Percentiles rank a stretch among this genome's conserved stretches.
Evolutionary conservation across 2,888 invertebrate genomes (phyloP).

Genomic region (Bugula neritina): DNA sequence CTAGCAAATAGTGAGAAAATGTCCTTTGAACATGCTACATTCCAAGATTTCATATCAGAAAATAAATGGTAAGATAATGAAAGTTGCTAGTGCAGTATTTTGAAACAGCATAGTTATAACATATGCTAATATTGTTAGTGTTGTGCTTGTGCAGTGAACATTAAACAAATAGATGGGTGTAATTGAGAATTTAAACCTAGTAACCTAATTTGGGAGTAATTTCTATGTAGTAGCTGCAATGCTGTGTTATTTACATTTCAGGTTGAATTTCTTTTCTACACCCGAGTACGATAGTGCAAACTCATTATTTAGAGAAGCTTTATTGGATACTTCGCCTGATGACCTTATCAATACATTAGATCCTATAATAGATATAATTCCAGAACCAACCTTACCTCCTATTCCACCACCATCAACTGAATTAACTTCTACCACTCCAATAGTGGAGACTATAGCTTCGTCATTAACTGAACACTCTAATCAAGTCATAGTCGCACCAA

Average conservation of each 20-base stretch:
- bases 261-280: neutral
- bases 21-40: neutral
- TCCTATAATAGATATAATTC: conserved; percentile 22
- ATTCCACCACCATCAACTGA: neutral
- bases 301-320: neutral
- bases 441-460: neutral
- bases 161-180: too few species aligned
- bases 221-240: too few species aligned
- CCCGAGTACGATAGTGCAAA: neutral
- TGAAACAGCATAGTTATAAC: too few species aligned
- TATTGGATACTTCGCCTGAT: conserved; percentile 8
- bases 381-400: neutral
- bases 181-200: too few species aligned
- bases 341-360: neutral
- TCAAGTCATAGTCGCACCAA: neutral
- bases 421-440: neutral
- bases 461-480: neutral
- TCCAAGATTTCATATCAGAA: conserved; percentile 11
- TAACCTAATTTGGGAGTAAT: too few species aligned
- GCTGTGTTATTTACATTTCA: neutral
- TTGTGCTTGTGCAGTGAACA: too few species aligned
- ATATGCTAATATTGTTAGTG: too few species aligned
- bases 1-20: neutral
- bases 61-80: conserved; percentile 24
- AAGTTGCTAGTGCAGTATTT: too few species aligned